A percentile compares a stretch with the other conserved stretches of the same genome.
Evolutionary conservation across 37 sponge, comb jelly and placozoan species (phyloP).

Genomic region (Eunapius fragilis): DNA sequence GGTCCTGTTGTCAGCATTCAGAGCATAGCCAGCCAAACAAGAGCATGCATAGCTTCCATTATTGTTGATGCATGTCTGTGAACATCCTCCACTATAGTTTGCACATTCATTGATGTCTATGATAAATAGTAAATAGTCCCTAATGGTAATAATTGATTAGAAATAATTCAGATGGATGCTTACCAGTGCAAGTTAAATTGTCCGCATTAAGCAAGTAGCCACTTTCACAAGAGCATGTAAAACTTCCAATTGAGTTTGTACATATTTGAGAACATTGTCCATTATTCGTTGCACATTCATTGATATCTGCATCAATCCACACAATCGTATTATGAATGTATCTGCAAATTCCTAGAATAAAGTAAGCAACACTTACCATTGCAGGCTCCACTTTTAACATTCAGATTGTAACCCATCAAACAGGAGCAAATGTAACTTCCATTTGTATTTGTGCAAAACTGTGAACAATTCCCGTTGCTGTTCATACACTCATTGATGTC

Average conservation of each 20-base stretch:
- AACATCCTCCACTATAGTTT: background rate
- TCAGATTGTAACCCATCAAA: too few species aligned
- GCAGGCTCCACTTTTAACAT: too few species aligned
- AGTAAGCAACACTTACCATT: too few species aligned
- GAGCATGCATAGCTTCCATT: background rate
- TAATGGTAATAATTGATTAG: too few species aligned
- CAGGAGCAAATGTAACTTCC: background rate
- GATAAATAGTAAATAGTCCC: too few species aligned
- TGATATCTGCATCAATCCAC: too few species aligned
- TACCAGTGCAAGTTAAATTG: background rate
- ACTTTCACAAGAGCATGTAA: slow-evolving; percentile 1
- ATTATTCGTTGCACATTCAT: slow-evolving; percentile 17
- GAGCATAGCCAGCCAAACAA: background rate
- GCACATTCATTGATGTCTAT: background rate
- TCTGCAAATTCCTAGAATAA: too few species aligned
- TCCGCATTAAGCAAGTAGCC: background rate
- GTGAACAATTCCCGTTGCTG: too few species aligned
- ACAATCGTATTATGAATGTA: too few species aligned
- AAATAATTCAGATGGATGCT: background rate
- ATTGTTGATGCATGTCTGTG: background rate
- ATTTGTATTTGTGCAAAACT: too few species aligned
- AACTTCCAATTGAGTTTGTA: slow-evolving; percentile 30
- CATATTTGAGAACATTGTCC: background rate
- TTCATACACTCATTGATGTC: too few species aligned
- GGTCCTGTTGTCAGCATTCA: background rate